Evolutionary conservation across 1,140 invertebrate species (phyloP).

Genomic region (Halyomorpha halys): DNA sequence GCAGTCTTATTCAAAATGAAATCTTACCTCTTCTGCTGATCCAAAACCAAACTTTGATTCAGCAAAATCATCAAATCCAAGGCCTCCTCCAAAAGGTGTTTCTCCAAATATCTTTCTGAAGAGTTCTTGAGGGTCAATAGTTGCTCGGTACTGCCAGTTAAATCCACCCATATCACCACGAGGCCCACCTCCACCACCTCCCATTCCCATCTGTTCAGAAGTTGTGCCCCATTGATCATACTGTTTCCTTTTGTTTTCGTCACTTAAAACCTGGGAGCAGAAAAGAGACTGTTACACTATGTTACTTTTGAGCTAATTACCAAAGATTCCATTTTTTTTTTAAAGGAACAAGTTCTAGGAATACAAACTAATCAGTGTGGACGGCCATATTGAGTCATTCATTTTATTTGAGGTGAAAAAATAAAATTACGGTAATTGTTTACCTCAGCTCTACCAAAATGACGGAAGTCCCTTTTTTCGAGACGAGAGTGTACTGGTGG

Average conservation of each 20-base stretch:
- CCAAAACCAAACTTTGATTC: conserved; percentile 83
- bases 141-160: conserved; percentile 71
- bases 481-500: too few species aligned
- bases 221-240: conserved; percentile 90
- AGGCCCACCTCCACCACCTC: conserved; percentile 36
- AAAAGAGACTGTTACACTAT: too few species aligned
- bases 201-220: conserved; percentile 70
- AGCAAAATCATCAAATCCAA: conserved; percentile 62
- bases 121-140: conserved; percentile 89
- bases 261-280: conserved; percentile 62
- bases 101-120: conserved; percentile 86
- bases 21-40: conserved; percentile 70
- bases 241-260: conserved; percentile 81
- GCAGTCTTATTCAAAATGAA: too few species aligned
- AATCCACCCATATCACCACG: conserved; percentile 44
- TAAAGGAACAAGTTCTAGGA: too few species aligned
- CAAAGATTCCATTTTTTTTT: too few species aligned
- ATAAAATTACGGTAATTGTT: too few species aligned
- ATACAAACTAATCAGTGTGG: too few species aligned
- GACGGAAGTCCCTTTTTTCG: too few species aligned
- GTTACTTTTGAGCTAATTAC: too few species aligned
- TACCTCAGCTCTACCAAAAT: too few species aligned
- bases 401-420: too few species aligned
- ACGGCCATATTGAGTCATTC: too few species aligned
- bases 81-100: conserved; percentile 50